Conservation (phyloP, 2,797 vertebrate genomes). For the Ciconia nigra region DNA sequence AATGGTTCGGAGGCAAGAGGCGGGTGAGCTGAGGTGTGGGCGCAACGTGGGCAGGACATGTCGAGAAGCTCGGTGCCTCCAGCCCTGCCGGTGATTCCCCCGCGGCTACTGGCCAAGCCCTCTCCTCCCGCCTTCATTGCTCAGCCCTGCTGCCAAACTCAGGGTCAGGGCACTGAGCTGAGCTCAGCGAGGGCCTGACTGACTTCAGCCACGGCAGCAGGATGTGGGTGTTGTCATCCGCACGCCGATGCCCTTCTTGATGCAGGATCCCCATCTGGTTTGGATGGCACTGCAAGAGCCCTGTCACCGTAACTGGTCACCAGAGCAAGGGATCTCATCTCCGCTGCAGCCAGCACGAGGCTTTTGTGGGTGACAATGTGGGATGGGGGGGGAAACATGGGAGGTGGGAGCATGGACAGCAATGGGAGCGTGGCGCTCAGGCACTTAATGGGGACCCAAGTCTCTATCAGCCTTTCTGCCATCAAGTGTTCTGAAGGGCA, state of each 20-base stretch:
- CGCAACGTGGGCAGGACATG: fast-evolving
- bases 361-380: neutral
- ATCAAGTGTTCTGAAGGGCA: neutral
- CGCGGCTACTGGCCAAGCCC: neutral
- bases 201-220: neutral
- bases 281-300: neutral
- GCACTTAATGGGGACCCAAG: neutral
- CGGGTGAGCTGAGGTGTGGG: neutral
- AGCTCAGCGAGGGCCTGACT: neutral
- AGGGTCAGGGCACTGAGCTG: neutral
- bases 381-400: neutral
- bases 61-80: neutral
- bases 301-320: neutral
- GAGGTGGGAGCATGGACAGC: neutral
- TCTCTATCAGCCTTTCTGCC: neutral
- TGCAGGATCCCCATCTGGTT: neutral
- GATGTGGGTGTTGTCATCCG: neutral
- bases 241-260: fast-evolving
- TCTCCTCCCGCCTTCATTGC: neutral
- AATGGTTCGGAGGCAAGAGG: neutral
- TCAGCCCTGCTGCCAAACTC: neutral
- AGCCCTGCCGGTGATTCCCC: neutral
- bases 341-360: neutral
- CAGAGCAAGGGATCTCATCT: neutral
- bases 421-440: fast-evolving